A percentile compares a stretch with the other conserved stretches of the same genome.
phyloP scores from a whole-genome alignment of 2,113 vertebrate genomes.

The Pelmatolapia mariae region DNA sequence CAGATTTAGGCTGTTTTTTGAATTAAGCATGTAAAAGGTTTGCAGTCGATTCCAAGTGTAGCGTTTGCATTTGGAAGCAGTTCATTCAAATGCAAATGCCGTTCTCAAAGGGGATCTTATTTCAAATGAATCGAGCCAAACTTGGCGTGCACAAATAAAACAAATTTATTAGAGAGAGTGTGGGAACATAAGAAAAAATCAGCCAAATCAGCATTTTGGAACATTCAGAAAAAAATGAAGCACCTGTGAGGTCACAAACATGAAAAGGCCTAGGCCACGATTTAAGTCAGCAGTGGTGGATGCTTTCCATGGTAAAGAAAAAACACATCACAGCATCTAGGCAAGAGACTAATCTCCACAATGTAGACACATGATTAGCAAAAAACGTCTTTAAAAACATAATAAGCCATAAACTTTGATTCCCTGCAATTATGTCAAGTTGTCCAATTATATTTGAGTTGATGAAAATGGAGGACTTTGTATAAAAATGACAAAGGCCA shows the following conservation, averaged over 20 bases:
- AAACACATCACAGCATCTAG: background rate
- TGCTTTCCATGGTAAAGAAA: background rate
- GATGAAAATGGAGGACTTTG: background rate
- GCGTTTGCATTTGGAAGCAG: background rate
- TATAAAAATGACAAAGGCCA: background rate
- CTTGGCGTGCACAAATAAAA: rapidly evolving
- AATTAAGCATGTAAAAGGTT: background rate
- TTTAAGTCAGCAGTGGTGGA: background rate
- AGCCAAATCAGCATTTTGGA: background rate
- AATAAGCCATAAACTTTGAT: background rate
- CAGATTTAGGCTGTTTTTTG: background rate
- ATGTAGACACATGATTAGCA: too few relatives aligned
- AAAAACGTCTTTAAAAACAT: background rate
- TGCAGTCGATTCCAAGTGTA: background rate
- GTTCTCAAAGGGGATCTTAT: background rate
- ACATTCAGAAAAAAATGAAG: rapidly evolving
- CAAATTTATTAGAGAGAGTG: background rate
- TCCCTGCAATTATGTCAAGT: background rate
- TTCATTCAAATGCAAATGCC: background rate
- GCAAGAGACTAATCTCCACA: background rate
- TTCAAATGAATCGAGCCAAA: background rate
- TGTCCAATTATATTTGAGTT: background rate
- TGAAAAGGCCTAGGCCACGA: background rate
- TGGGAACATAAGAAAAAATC: background rate
- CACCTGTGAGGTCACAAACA: background rate